Evolutionary conservation across 2,797 vertebrate genomes (phyloP), one percentile per base, ranked within the genome.

Genomic region (Schizothorax lantsangensis): DNA sequence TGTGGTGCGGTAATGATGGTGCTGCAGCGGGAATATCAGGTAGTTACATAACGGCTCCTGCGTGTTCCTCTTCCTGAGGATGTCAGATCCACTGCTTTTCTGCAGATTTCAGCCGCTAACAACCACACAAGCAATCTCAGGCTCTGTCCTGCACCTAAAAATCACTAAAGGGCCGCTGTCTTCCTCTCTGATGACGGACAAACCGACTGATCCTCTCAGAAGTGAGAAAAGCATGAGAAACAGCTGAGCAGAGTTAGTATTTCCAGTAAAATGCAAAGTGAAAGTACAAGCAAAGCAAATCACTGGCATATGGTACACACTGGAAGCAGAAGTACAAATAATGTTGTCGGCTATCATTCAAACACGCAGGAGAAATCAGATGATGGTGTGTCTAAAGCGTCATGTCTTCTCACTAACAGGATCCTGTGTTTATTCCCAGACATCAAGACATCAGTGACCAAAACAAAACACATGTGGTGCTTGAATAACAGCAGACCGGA

Each of bases 21-120:
- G 66, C 33, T 38, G 19, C 3, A 8, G 30, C 52, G 43, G 84
- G 68, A 57, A 49, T 40, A 33, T 79, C 81, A 83, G 52, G 71
- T 33, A 57, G 74, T 84, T 88, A 77, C 40, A 83, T 87, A 90
- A 90, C 72, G 74, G 1, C 66, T 10, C 33, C 36, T 38, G 71
- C 49, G 69, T 66, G 19, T n/a, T 75, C 49, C n/a, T 52, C 80
- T 74, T 87, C 85, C 85, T 89, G 77, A 79, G 85, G 79, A 82
- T 89, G 66, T 79, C 72, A 40, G 33, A 57, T 59, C n/a, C 57
- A 47, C 7, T 45, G 79, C 14, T 47, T 78, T 59, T 54, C 30
- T 23, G 73, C 1, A 5, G 30, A 36, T 77, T 52, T 26, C 21
- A 64, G 23, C n/a, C 5, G n/a, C 57, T 45, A 6, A 62, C 15